Percentiles rank a stretch among this genome's conserved stretches.
These are phyloP conservation scores for Mamestra brassicae DNA, from an alignment of 2,888 invertebrate species.

Conservation along the genomic window DNA sequence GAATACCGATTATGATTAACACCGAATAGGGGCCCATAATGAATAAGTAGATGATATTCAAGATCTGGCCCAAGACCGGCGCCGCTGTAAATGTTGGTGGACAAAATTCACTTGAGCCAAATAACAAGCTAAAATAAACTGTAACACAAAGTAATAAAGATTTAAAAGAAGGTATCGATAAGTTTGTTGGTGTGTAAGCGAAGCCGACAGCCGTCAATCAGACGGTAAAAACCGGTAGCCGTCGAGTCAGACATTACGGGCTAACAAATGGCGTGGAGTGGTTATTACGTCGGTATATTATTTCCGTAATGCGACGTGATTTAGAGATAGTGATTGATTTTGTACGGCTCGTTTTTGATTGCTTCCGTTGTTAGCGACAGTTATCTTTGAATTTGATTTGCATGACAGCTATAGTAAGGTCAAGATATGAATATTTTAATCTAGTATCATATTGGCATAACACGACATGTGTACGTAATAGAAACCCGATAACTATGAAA, in stretches of 20 bases:
- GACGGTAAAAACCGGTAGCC: slow-evolving; percentile 90
- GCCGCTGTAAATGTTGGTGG: slow-evolving; percentile 84
- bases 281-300: slow-evolving; percentile 70
- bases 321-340: slow-evolving; percentile 67
- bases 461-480: slow-evolving; percentile 33
- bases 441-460: slow-evolving; percentile 22
- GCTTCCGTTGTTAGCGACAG: slow-evolving; percentile 59
- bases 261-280: slow-evolving; percentile 86
- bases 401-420: slow-evolving; percentile 42
- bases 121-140: slow-evolving; percentile 65
- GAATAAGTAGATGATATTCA: slow-evolving; percentile 90
- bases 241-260: slow-evolving; percentile 86
- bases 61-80: slow-evolving; percentile 88
- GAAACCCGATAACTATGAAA: slow-evolving; percentile 18
- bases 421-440: slow-evolving; percentile 32
- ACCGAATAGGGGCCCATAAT: slow-evolving; percentile 88
- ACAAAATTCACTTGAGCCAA: slow-evolving; percentile 58
- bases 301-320: slow-evolving; percentile 68
- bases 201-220: slow-evolving; percentile 91
- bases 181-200: slow-evolving; percentile 80
- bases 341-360: slow-evolving; percentile 55
- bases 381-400: slow-evolving; percentile 50
- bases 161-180: slow-evolving; percentile 52
- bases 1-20: slow-evolving; percentile 88
- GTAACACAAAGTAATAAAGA: slow-evolving; percentile 47